Evolutionary conservation across 2,797 vertebrate genomes (phyloP).

Genomic region (Apogon hyalosoma): DNA sequence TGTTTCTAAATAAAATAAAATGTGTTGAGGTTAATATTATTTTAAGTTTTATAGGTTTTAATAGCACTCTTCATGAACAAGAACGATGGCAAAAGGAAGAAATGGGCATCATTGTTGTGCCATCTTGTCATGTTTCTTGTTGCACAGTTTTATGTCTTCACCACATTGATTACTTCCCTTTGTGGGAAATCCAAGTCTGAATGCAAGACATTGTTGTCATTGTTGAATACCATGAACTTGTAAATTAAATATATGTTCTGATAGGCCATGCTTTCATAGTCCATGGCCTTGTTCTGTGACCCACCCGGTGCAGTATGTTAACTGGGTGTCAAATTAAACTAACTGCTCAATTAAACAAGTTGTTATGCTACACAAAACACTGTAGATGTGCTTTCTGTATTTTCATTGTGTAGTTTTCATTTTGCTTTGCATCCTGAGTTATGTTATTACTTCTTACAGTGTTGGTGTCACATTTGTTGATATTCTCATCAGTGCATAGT

Average conservation of each 20-base stretch:
- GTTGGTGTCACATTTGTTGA: too few relatives aligned
- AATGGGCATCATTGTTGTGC: slow-evolving; percentile 59
- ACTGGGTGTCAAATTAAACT: slow-evolving; percentile 74
- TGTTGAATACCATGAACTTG: slow-evolving; percentile 69
- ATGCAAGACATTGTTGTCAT: slow-evolving; percentile 74
- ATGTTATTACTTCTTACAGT: neutral
- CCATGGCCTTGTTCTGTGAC: slow-evolving; percentile 71
- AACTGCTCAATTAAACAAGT: slow-evolving; percentile 79
- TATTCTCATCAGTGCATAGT: too few relatives aligned
- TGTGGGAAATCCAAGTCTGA: slow-evolving; percentile 67
- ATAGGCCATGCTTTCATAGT: slow-evolving; percentile 57
- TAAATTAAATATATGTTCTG: slow-evolving; percentile 73
- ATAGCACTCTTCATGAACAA: slow-evolving; percentile 73
- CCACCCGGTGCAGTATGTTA: slow-evolving; percentile 73
- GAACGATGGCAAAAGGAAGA: slow-evolving; percentile 59
- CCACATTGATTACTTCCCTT: slow-evolving; percentile 64
- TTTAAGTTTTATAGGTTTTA: slow-evolving; percentile 75
- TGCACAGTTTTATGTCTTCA: slow-evolving; percentile 74
- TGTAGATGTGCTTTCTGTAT: slow-evolving; percentile 63
- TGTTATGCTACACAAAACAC: slow-evolving; percentile 70
- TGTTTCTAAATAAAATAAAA: slow-evolving; percentile 63
- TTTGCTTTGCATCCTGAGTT: slow-evolving; percentile 11
- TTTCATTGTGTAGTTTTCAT: slow-evolving; percentile 23
- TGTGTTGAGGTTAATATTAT: slow-evolving; percentile 67
- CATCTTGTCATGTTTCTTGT: slow-evolving; percentile 65